A percentile compares a stretch with the other conserved stretches of the same genome.
These are phyloP conservation scores for Nezara viridula DNA, from an alignment of 2,888 invertebrate genomes.

Conservation along the genomic window DNA sequence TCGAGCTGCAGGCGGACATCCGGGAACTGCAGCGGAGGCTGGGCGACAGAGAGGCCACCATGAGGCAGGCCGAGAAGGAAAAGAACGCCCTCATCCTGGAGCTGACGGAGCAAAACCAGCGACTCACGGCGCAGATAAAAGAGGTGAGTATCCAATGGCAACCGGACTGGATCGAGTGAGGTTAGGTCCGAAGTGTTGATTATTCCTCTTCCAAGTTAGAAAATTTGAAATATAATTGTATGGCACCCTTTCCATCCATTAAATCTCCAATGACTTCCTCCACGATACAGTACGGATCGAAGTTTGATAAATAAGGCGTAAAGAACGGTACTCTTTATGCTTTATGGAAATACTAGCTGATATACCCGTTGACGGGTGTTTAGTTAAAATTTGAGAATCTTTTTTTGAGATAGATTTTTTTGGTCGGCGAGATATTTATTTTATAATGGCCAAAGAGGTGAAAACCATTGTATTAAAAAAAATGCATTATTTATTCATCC, in stretches of 20 bases:
- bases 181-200: background rate
- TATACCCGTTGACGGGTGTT: no score
- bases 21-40: constrained; percentile 83
- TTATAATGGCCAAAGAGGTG: no score
- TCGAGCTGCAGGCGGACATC: constrained; percentile 92
- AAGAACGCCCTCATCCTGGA: constrained; percentile 85
- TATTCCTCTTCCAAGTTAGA: background rate
- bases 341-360: no score
- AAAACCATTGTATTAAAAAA: no score
- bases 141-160: constrained; percentile 72
- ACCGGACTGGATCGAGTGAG: no score
- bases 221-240: background rate
- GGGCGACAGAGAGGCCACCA: constrained; percentile 71
- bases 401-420: no score
- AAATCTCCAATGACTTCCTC: background rate
- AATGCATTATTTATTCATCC: no score
- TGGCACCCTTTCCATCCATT: background rate
- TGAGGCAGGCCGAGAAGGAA: constrained; percentile 77
- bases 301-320: background rate
- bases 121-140: constrained; percentile 87
- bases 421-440: no score
- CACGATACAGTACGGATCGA: background rate
- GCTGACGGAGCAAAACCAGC: constrained; percentile 89
- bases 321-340: no score
- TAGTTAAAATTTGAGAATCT: no score